Percentiles rank a stretch among this genome's conserved stretches.
These are phyloP conservation scores for Dasysyrphus albostriatus DNA, from an alignment of 2,888 invertebrate genomes.

Conservation along the genomic window DNA sequence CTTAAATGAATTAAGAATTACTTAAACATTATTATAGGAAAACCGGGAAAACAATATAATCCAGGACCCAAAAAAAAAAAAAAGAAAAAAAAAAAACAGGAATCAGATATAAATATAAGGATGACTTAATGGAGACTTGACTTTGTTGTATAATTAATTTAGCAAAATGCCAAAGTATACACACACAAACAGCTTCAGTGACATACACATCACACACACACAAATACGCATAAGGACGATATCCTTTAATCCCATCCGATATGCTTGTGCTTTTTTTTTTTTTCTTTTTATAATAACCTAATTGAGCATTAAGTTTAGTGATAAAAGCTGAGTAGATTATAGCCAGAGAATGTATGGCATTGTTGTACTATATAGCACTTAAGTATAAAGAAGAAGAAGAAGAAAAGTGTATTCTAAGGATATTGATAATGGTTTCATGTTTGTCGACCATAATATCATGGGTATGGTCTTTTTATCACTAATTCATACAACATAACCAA, in stretches of 20 bases:
- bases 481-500: conserved; percentile 7
- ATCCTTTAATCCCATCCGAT: conserved; percentile 73
- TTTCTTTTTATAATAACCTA: conserved; percentile 70
- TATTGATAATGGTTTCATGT: conserved; percentile 75
- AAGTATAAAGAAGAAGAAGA: conserved; percentile 13
- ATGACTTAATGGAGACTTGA: conserved; percentile 72
- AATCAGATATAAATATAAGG: conserved; percentile 65
- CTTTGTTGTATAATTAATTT: conserved; percentile 75
- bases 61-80: not conserved
- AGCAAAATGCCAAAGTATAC: conserved; percentile 60
- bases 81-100: conserved; percentile 7
- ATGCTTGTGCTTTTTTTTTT: conserved; percentile 43
- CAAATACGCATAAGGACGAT: conserved; percentile 47
- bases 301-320: conserved; percentile 75
- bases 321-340: conserved; percentile 75
- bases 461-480: conserved; percentile 66
- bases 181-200: not conserved
- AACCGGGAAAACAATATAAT: conserved; percentile 25
- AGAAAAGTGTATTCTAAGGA: conserved; percentile 41
- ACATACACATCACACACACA: not conserved
- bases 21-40: conserved; percentile 30
- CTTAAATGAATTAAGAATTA: conserved; percentile 68
- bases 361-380: conserved; percentile 16
- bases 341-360: conserved; percentile 45
- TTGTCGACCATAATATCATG: conserved; percentile 70